These are phyloP conservation scores for Epizoanthus illoricatus DNA, from an alignment of 92 coral and sea anemone species.

Conservation along the genomic window DNA sequence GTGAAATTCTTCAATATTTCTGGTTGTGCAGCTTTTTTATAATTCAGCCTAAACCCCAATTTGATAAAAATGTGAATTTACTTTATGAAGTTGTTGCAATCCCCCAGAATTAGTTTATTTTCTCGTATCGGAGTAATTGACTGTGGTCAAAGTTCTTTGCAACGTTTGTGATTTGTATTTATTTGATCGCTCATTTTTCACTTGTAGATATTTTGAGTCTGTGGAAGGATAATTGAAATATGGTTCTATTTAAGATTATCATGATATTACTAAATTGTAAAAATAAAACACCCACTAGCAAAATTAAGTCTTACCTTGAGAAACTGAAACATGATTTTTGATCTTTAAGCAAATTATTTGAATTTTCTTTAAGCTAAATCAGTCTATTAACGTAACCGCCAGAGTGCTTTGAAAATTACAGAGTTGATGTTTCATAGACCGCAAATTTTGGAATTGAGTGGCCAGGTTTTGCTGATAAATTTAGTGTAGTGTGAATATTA, in stretches of 20 bases:
- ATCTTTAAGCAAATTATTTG: not conserved
- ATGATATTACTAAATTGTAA: not conserved
- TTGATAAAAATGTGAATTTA: too few species aligned
- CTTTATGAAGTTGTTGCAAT: too few species aligned
- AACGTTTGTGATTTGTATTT: too few species aligned
- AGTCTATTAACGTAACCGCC: not conserved
- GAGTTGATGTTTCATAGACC: slow-evolving; percentile 5
- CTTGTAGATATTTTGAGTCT: not conserved
- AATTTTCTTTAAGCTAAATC: slow-evolving; percentile 13
- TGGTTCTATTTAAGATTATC: not conserved
- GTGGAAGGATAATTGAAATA: not conserved
- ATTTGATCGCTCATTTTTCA: not conserved
- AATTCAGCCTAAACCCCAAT: too few species aligned
- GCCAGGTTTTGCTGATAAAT: not conserved
- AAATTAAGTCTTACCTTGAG: not conserved
- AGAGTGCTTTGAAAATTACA: slow-evolving; percentile 3
- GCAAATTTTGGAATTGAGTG: not conserved
- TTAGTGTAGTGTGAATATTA: not conserved
- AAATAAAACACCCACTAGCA: not conserved
- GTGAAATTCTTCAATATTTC: not conserved
- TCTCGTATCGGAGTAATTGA: too few species aligned
- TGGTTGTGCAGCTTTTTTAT: not conserved
- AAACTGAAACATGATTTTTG: not conserved
- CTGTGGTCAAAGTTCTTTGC: too few species aligned
- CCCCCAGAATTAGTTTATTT: too few species aligned